A percentile compares a stretch with the other conserved stretches of the same genome.
phyloP scores from a whole-genome alignment of 2,888 invertebrate species.

The Synanthedon myopaeformis region DNA sequence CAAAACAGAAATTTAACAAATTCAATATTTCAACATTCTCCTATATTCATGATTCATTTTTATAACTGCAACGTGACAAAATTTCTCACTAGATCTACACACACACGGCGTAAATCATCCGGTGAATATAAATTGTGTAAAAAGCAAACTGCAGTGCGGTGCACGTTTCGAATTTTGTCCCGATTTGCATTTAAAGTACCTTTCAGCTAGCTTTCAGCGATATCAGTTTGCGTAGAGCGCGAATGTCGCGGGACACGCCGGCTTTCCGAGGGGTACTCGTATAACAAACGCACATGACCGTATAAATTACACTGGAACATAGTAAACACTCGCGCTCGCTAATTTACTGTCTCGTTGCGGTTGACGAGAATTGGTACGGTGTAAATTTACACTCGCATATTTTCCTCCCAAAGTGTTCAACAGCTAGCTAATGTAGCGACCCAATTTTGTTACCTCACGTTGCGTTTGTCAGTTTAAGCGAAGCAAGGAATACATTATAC shows the following conservation, averaged over 20 bases:
- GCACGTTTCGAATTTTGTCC: slow-evolving; percentile 27
- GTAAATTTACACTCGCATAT: background rate
- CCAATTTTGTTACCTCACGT: no score
- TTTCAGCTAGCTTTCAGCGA: slow-evolving; percentile 37
- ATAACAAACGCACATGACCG: slow-evolving; percentile 9
- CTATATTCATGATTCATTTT: background rate
- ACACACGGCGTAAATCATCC: slow-evolving; percentile 11
- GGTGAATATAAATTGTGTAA: slow-evolving; percentile 11
- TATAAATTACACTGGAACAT: slow-evolving; percentile 17
- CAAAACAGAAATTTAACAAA: background rate
- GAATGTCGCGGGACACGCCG: slow-evolving; percentile 1
- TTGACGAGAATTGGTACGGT: background rate
- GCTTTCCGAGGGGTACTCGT: slow-evolving; percentile 13
- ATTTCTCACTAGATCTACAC: background rate
- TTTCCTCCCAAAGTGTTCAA: background rate
- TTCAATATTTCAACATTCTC: background rate
- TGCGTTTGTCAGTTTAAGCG: no score
- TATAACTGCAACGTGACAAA: background rate
- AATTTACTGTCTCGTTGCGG: slow-evolving; percentile 11
- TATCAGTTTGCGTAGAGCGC: slow-evolving; percentile 22
- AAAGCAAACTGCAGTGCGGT: slow-evolving; percentile 24
- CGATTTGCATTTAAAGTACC: slow-evolving; percentile 53
- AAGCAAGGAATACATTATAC: no score
- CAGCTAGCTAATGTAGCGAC: no score
- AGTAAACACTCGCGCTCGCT: slow-evolving; percentile 16